These are phyloP conservation scores for Latheticus oryzae DNA, from an alignment of 2,888 invertebrate species.

Conservation along the genomic window DNA sequence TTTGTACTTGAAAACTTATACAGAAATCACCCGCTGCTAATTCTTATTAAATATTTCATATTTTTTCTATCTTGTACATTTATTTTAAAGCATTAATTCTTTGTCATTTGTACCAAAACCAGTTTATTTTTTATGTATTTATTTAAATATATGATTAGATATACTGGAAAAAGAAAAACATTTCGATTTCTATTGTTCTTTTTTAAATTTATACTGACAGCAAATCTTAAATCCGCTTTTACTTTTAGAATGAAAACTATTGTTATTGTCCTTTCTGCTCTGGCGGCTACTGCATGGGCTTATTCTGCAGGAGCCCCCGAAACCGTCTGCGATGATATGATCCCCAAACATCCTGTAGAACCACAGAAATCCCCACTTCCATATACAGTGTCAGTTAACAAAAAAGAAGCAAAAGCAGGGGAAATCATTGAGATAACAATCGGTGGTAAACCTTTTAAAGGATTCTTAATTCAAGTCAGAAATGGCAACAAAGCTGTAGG, in stretches of 20 bases:
- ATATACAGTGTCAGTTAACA: slow-evolving; percentile 65
- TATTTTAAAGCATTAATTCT: neutral
- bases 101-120: neutral
- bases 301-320: slow-evolving; percentile 76
- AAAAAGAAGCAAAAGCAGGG: slow-evolving; percentile 62
- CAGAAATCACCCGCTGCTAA: too few relatives aligned
- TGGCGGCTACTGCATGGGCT: slow-evolving; percentile 56
- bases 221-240: neutral
- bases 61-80: slow-evolving; percentile 7
- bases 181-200: neutral
- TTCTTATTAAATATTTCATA: too few relatives aligned
- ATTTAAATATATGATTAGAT: too few relatives aligned
- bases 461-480: slow-evolving; percentile 76
- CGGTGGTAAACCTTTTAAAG: slow-evolving; percentile 70
- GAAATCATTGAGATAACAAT: slow-evolving; percentile 70
- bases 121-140: slow-evolving; percentile 14
- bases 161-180: too few relatives aligned
- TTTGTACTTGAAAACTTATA: too few relatives aligned
- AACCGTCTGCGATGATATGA: slow-evolving; percentile 74
- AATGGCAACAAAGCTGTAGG: slow-evolving; percentile 73
- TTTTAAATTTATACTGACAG: neutral
- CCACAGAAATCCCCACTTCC: slow-evolving; percentile 71
- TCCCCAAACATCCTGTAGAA: slow-evolving; percentile 74
- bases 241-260: slow-evolving; percentile 37
- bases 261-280: slow-evolving; percentile 36